These are phyloP conservation scores for Maniola hyperantus DNA, from an alignment of 2,888 invertebrate species.

Conservation along the genomic window DNA sequence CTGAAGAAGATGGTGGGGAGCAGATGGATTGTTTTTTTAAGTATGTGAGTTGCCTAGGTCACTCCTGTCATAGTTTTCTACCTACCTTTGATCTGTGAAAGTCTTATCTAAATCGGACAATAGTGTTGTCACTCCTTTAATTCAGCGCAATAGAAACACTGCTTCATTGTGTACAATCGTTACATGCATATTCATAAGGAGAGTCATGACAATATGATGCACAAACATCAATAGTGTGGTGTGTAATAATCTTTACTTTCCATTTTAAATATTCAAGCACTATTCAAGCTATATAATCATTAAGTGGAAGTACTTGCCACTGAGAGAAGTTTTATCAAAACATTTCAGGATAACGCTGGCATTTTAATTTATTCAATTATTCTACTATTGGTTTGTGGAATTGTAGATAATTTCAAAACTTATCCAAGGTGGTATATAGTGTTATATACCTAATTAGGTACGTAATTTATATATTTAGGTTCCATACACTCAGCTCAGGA, in stretches of 20 bases:
- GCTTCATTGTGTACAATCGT: not conserved
- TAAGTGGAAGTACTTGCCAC: not conserved
- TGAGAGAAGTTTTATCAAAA: not conserved
- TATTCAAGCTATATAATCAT: not conserved
- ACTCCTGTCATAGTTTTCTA: too few species aligned
- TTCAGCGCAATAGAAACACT: not conserved
- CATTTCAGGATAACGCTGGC: not conserved
- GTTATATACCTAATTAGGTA: too few species aligned
- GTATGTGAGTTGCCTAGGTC: too few species aligned
- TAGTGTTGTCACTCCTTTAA: not conserved
- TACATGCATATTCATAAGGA: conserved; percentile 9
- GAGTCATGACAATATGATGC: not conserved
- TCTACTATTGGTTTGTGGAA: too few species aligned
- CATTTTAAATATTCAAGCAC: conserved; percentile 8
- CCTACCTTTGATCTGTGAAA: not conserved
- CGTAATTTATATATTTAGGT: too few species aligned
- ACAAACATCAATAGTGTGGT: not conserved
- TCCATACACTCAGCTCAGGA: too few species aligned
- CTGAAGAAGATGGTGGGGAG: too few species aligned
- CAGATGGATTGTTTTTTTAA: too few species aligned
- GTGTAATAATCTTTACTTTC: conserved; percentile 11
- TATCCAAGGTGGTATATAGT: too few species aligned
- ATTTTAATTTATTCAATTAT: not conserved
- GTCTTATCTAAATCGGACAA: not conserved
- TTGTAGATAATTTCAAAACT: too few species aligned